Evolutionary conservation across 35 echinoderm and acorn worm species (phyloP).

Genomic region (Lytechinus variegatus): DNA sequence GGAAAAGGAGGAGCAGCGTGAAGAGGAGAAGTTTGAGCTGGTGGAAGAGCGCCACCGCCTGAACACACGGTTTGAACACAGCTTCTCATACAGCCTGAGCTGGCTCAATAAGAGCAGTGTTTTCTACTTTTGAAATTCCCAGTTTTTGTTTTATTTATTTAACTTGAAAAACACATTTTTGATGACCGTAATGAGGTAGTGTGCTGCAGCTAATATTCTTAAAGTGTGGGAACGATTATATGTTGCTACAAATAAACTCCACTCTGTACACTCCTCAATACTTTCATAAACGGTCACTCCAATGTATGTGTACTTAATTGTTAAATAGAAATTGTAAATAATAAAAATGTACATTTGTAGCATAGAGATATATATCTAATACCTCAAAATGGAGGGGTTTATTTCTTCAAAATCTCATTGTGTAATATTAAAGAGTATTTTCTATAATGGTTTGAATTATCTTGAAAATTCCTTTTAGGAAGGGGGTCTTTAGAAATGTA

Average conservation of each 20-base stretch:
- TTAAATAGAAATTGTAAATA: background rate
- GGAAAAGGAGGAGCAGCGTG: background rate
- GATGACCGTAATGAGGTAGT: background rate
- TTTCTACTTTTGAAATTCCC: background rate
- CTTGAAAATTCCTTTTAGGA: background rate
- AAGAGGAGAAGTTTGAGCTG: constrained; percentile 11
- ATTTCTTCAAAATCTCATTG: background rate
- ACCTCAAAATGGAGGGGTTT: background rate
- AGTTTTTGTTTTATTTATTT: background rate
- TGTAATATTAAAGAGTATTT: background rate
- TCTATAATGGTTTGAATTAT: background rate
- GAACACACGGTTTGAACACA: background rate
- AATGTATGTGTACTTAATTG: background rate
- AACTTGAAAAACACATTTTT: background rate
- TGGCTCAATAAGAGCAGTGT: background rate
- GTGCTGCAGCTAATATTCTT: background rate
- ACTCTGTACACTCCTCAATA: background rate
- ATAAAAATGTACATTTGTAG: background rate
- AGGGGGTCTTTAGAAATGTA: too few species aligned
- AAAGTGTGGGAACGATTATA: background rate
- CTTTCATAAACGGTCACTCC: background rate
- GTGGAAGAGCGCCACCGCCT: constrained; percentile 5
- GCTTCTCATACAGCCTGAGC: background rate
- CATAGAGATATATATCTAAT: background rate
- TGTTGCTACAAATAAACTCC: background rate